Evolutionary conservation across 2,888 invertebrate species (phyloP), one percentile per base, ranked within the genome.

Genomic region (Syrista parreyssii): DNA sequence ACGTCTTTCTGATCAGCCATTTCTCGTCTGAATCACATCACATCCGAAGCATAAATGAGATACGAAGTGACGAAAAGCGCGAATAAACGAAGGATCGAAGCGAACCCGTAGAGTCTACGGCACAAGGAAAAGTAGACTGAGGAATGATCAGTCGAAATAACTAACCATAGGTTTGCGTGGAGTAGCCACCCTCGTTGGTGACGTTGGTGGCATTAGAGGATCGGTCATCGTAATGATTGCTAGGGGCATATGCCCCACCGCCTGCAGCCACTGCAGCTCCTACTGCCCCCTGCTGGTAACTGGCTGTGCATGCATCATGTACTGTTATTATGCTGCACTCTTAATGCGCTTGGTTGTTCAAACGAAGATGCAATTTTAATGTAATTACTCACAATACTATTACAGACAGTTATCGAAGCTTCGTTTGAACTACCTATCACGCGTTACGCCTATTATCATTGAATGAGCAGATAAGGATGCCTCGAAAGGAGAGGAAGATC

Each of bases 81-180:
- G 40, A 40, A 15, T 15, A 15, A 40, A 40, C 40, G 15, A 40
- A 40, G 40, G 40, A 40, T 40, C 15, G 40, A 40, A 40, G 1
- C 40, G 6, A 40, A 40, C 40, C 74, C 30, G 68, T 34, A 15
- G 68, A 76, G 3, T 30, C 72, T 32, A 30, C 75, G 23, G 75
- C 78, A 23, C 75, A 77, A n/a, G 69, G 33, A 78, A 79, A 73
- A 74, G 76, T 79, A 78, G 75, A 79, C 73, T 79, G 77, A 72
- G 81, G 68, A 34, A 80, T 73, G 74, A 77, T 79, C 80, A 75
- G 78, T 78, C 78, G 77, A 82, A 82, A 77, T 36, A 84, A 89
- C 89, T 89, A 85, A 89, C 89, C 89, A 88, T 89, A 88, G 84
- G 86, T 85, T 86, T 89, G 89, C 83, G 87, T 86, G 79, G 88